These are phyloP conservation scores for Benthosema pterotum DNA, from an alignment of 2,797 vertebrate species.

Conservation along the genomic window DNA sequence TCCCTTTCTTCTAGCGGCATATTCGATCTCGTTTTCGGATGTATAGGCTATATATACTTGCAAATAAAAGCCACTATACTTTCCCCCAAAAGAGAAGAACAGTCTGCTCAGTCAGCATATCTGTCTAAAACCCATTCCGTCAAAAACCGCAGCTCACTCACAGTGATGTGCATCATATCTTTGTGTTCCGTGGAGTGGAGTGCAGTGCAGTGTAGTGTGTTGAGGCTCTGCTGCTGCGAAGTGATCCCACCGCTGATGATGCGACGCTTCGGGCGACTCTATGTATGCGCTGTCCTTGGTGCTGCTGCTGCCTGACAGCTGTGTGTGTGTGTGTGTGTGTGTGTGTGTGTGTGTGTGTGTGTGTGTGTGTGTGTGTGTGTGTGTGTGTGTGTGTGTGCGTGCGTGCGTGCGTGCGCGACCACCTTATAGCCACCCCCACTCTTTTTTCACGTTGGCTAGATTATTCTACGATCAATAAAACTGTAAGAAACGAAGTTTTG, in stretches of 20 bases:
- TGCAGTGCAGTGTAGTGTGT: too few relatives aligned
- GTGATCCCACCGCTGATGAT: conserved; percentile 40
- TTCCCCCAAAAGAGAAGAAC: too few relatives aligned
- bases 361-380: background rate
- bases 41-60: background rate
- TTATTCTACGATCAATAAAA: too few relatives aligned
- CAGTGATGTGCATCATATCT: background rate
- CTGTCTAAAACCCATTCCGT: conserved; percentile 27
- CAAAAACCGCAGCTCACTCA: conserved; percentile 10
- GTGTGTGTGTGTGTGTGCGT: background rate
- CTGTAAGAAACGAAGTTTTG: conserved; percentile 23
- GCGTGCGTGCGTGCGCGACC: conserved; percentile 70
- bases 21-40: conserved; percentile 30
- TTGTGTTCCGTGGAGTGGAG: too few relatives aligned
- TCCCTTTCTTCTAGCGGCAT: conserved; percentile 14
- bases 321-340: conserved; percentile 69
- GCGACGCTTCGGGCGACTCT: conserved; percentile 60
- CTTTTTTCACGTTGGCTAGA: background rate
- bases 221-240: conserved; percentile 30
- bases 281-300: conserved; percentile 75
- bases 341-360: too few relatives aligned
- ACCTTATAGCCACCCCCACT: conserved; percentile 19
- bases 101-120: background rate
- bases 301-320: conserved; percentile 86
- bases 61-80: background rate